Percentiles rank a stretch among this genome's conserved stretches.
Evolutionary conservation across 1,140 invertebrate species (phyloP).

Genomic region (Drosophila biarmipes): DNA sequence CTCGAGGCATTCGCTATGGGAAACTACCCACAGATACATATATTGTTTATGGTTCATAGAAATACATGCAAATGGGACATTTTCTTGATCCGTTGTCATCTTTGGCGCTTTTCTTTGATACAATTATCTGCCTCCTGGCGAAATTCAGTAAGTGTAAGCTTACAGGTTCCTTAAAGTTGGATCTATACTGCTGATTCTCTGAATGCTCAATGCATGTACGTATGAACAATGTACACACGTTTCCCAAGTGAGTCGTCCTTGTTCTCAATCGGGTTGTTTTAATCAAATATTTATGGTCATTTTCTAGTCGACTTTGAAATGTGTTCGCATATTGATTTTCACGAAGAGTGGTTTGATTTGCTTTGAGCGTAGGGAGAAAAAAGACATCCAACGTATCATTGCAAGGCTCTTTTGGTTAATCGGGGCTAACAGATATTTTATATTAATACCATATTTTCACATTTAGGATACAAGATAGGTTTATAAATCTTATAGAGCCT

Average conservation of each 20-base stretch:
- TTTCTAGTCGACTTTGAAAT: constrained; percentile 44
- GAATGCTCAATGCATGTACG: not conserved
- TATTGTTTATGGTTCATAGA: constrained; percentile 1
- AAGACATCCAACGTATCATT: not conserved
- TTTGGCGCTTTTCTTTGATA: constrained; percentile 37
- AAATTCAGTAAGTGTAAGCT: constrained; percentile 30
- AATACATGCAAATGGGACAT: not conserved
- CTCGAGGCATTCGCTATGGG: constrained; percentile 1
- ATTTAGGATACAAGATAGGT: too few relatives aligned
- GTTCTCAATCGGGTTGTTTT: constrained; percentile 45
- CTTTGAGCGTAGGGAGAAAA: not conserved
- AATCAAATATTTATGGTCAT: constrained; percentile 40
- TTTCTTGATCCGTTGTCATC: constrained; percentile 13
- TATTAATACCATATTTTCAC: not conserved
- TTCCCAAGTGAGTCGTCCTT: constrained; percentile 38
- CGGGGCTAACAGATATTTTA: not conserved
- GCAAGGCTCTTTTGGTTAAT: not conserved
- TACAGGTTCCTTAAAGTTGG: not conserved
- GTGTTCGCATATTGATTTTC: constrained; percentile 41
- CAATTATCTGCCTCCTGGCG: constrained; percentile 39
- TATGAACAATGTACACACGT: not conserved
- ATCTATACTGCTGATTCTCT: constrained; percentile 5
- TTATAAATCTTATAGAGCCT: too few relatives aligned
- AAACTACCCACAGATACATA: not conserved
- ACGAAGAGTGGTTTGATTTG: not conserved